These are phyloP conservation scores for Bombus huntii DNA, from an alignment of 1,140 invertebrate species.

Conservation along the genomic window DNA sequence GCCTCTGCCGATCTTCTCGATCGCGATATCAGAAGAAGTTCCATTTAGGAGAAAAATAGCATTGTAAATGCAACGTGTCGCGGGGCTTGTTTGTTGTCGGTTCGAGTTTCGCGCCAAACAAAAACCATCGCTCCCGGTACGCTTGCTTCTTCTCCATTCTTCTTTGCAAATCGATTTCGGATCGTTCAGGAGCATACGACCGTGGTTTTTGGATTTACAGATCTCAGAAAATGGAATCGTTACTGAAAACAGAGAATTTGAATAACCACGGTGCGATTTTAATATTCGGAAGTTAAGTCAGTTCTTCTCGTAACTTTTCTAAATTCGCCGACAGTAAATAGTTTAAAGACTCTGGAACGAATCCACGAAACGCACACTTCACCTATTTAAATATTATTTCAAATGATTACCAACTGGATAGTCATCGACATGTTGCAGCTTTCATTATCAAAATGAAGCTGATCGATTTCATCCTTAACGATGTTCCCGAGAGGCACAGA, in stretches of 20 bases:
- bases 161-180: slow-evolving; percentile 1
- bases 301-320: too few relatives aligned
- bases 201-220: too few relatives aligned
- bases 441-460: background rate
- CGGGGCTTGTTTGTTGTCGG: slow-evolving; percentile 45
- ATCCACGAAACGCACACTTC: too few relatives aligned
- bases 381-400: background rate
- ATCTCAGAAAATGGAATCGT: too few relatives aligned
- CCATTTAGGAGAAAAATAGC: slow-evolving; percentile 64
- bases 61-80: slow-evolving; percentile 57
- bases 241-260: too few relatives aligned
- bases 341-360: too few relatives aligned
- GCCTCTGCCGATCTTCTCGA: slow-evolving; percentile 53
- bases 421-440: background rate
- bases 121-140: slow-evolving; percentile 11
- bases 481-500: background rate
- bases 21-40: slow-evolving; percentile 66
- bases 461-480: background rate
- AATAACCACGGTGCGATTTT: too few relatives aligned
- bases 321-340: too few relatives aligned
- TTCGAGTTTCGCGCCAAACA: slow-evolving; percentile 37
- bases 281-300: too few relatives aligned
- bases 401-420: background rate
- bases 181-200: background rate
- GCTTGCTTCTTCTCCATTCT: background rate